Evolutionary conservation across 1,140 invertebrate species (phyloP).

Genomic region (Calliphora vicina): DNA sequence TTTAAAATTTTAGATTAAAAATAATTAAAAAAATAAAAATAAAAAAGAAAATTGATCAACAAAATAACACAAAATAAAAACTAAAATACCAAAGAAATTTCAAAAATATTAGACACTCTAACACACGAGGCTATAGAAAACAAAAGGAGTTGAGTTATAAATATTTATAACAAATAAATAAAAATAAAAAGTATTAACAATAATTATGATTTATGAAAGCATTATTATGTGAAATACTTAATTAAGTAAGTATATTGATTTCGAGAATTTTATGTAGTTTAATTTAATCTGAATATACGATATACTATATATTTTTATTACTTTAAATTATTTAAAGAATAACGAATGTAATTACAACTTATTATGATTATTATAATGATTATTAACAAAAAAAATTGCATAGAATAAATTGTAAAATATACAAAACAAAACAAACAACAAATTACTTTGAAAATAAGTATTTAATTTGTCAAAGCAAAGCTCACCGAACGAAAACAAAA

Average conservation of each 20-base stretch:
- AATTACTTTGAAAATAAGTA: not conserved
- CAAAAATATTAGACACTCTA: not conserved
- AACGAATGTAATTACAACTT: not conserved
- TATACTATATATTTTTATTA: not conserved
- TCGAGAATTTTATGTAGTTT: not conserved
- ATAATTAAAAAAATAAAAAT: not conserved
- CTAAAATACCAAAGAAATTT: not conserved
- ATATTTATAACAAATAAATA: not conserved
- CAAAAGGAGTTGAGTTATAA: not conserved
- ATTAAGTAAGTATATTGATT: not conserved
- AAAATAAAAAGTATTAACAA: not conserved
- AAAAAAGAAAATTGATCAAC: not conserved
- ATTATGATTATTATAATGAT: too few relatives aligned
- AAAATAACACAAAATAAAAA: not conserved
- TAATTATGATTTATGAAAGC: not conserved
- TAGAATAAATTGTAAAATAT: constrained; percentile 2
- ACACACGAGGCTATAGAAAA: too few relatives aligned
- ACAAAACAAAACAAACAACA: not conserved
- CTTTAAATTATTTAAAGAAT: not conserved
- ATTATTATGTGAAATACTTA: too few relatives aligned
- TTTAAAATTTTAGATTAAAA: not conserved
- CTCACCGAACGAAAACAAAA: not conserved
- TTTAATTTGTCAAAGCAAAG: constrained; percentile 29
- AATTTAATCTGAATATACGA: not conserved
- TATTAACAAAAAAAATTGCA: not conserved